Conservation (phyloP, 2,113 vertebrate genomes). For the Agapornis roseicollis region DNA sequence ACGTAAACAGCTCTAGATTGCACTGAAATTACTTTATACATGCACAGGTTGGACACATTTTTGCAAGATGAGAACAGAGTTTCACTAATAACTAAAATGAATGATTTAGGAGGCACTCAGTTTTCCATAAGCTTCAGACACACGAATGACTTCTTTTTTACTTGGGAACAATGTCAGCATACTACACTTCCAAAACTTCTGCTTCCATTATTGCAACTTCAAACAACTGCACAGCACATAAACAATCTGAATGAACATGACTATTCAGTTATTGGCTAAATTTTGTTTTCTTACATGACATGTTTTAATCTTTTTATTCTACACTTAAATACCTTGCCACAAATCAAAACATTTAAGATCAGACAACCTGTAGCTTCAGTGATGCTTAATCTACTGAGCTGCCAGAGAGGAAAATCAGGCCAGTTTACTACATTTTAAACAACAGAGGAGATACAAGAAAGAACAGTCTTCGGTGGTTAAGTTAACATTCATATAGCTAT, state of each 20-base stretch:
- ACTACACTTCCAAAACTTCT: not conserved
- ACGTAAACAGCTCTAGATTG: not conserved
- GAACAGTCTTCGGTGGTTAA: not conserved
- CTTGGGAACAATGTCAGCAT: not conserved
- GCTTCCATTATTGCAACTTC: not conserved
- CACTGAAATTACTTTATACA: not conserved
- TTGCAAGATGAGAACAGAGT: not conserved
- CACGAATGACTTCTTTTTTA: not conserved
- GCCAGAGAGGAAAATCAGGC: not conserved
- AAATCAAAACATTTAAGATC: slow-evolving; percentile 3
- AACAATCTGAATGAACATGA: not conserved
- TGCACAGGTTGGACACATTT: not conserved
- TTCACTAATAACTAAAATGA: not conserved
- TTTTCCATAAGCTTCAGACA: not conserved
- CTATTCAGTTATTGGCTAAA: not conserved
- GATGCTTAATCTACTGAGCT: not conserved
- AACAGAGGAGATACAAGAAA: not conserved
- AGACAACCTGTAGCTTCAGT: not conserved
- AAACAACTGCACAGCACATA: not conserved
- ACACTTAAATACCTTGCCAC: not conserved
- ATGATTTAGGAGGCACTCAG: not conserved
- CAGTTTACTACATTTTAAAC: not conserved
- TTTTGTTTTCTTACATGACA: not conserved
- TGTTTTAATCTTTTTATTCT: not conserved
- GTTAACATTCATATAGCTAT: slow-evolving; percentile 7